phyloP scores from a whole-genome alignment of 2,888 invertebrate species.

The Drosophila pegasa region DNA sequence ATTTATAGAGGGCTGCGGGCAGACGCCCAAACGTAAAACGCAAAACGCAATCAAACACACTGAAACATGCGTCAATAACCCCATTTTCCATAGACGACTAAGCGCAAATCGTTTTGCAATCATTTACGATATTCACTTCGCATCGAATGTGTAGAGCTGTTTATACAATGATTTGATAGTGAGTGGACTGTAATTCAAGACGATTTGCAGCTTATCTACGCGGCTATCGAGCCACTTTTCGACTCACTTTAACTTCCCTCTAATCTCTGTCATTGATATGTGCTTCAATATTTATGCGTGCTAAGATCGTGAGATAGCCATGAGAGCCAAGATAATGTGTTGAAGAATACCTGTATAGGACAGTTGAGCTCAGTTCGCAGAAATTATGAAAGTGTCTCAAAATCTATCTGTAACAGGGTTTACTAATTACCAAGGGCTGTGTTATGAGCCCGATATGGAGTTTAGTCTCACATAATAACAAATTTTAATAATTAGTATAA shows the following conservation, averaged over 20 bases:
- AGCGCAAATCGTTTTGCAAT: conserved; percentile 54
- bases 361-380: neutral
- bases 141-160: neutral
- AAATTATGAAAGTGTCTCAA: neutral
- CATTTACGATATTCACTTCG: conserved; percentile 45
- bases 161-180: conserved; percentile 33
- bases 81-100: conserved; percentile 58
- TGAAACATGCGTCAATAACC: conserved; percentile 79
- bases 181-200: conserved; percentile 32
- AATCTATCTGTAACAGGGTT: neutral
- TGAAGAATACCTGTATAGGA: neutral
- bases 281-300: conserved; percentile 31
- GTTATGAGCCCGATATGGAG: no score
- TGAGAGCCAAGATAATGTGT: neutral
- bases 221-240: conserved; percentile 55
- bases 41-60: conserved; percentile 43
- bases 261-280: conserved; percentile 22
- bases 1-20: conserved; percentile 58
- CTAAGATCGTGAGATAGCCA: conserved; percentile 12
- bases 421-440: neutral
- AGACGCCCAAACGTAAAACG: conserved; percentile 44
- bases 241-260: conserved; percentile 27
- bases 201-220: conserved; percentile 46
- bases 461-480: no score
- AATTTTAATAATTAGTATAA: neutral